phyloP scores from a whole-genome alignment of 2,113 vertebrate genomes.

The Hippotragus niger region DNA sequence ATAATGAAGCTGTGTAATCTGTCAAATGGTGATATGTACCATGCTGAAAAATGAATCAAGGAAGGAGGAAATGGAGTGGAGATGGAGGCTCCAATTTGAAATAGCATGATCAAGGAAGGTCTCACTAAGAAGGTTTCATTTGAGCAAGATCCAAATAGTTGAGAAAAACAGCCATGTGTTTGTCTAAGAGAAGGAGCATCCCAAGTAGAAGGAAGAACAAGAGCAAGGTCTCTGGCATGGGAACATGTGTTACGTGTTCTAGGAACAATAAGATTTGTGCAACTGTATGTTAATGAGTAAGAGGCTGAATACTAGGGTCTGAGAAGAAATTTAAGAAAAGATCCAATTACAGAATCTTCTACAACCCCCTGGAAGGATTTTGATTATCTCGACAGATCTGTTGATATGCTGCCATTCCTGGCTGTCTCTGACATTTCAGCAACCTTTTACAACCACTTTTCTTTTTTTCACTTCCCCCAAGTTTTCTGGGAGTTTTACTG shows the following conservation, averaged over 20 bases:
- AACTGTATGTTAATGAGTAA: background rate
- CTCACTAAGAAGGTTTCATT: background rate
- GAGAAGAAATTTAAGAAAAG: background rate
- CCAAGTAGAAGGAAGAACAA: background rate
- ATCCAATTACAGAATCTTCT: background rate
- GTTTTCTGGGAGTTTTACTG: background rate
- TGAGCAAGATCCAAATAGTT: background rate
- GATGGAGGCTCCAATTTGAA: background rate
- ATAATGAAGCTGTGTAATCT: background rate
- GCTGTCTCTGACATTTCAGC: too few species aligned
- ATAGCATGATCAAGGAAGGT: background rate
- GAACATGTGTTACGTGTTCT: background rate
- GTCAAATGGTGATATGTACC: background rate
- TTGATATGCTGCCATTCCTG: background rate
- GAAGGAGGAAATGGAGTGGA: background rate
- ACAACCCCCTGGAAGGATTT: fast-evolving
- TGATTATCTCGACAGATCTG: background rate
- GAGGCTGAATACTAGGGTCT: background rate
- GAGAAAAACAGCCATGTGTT: background rate
- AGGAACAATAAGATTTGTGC: background rate
- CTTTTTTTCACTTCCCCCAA: background rate
- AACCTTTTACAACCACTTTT: background rate
- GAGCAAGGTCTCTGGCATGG: background rate
- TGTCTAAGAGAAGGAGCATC: background rate
- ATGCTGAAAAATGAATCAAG: background rate